Evolutionary conservation across 2,888 invertebrate genomes (phyloP).

Genomic region (Opisthograptis luteolata): DNA sequence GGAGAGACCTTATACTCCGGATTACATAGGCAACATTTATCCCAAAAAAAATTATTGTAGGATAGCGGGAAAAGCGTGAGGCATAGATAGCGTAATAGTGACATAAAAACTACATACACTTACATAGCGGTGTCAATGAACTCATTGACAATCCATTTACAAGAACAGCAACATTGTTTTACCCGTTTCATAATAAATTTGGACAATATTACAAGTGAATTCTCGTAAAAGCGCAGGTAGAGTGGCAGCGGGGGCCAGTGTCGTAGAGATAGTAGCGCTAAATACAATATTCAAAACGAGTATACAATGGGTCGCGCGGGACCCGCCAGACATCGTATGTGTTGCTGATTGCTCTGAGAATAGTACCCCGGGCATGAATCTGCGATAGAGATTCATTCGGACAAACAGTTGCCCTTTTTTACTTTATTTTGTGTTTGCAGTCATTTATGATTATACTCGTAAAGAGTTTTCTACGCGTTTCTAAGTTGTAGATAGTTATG

Average conservation of each 20-base stretch:
- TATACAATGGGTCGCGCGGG: constrained; percentile 65
- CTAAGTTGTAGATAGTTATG: too few relatives aligned
- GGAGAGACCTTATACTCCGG: too few relatives aligned
- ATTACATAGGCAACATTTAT: too few relatives aligned
- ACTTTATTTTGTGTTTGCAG: constrained; percentile 31
- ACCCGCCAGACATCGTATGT: constrained; percentile 63
- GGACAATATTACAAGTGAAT: constrained; percentile 32
- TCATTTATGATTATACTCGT: too few relatives aligned
- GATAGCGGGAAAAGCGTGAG: too few relatives aligned
- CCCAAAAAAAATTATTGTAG: too few relatives aligned
- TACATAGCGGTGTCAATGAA: constrained; percentile 2
- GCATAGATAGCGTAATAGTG: too few relatives aligned
- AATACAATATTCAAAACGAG: constrained; percentile 79
- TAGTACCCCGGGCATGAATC: constrained; percentile 64
- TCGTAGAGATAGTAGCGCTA: constrained; percentile 56
- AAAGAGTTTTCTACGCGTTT: too few relatives aligned
- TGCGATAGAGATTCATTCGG: constrained; percentile 52
- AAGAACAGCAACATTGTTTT: constrained; percentile 13
- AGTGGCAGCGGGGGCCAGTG: constrained; percentile 36
- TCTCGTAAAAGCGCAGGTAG: constrained; percentile 36
- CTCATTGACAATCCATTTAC: constrained; percentile 14
- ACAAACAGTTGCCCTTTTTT: constrained; percentile 38
- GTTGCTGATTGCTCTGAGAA: constrained; percentile 73
- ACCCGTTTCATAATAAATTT: constrained; percentile 26
- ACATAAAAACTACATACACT: not conserved